These are phyloP conservation scores for Trichogramma pretiosum DNA, from an alignment of 1,140 invertebrate genomes.

Conservation along the genomic window DNA sequence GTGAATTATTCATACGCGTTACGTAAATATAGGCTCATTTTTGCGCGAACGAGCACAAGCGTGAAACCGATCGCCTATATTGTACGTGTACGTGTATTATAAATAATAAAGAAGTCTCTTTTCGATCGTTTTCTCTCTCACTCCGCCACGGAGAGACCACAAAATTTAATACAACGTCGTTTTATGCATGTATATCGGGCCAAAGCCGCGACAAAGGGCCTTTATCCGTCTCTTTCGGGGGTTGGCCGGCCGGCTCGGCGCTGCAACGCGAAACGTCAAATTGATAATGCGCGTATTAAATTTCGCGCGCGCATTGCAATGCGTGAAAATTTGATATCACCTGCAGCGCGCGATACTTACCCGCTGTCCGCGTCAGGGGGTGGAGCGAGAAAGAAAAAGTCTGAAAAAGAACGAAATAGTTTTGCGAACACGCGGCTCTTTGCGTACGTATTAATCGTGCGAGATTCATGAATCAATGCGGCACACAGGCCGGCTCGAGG, in stretches of 20 bases:
- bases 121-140: not conserved
- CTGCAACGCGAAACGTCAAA: constrained; percentile 11
- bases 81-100: no score
- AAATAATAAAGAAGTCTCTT: constrained; percentile 11
- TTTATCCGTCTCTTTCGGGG: no score
- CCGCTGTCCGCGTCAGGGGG: no score
- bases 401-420: no score
- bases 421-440: no score
- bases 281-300: constrained; percentile 15
- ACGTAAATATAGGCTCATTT: not conserved
- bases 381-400: no score
- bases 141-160: not conserved
- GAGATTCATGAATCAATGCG: no score
- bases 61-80: not conserved
- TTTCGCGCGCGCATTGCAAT: constrained; percentile 6
- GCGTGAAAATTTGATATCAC: no score
- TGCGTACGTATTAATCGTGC: no score
- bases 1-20: not conserved
- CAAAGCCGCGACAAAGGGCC: constrained; percentile 6
- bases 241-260: no score
- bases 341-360: no score
- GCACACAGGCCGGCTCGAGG: no score
- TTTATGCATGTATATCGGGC: constrained; percentile 10
- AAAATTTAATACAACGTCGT: constrained; percentile 9
- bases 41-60: not conserved